Base-by-base conservation (phyloP, 2,888 invertebrate genomes). In the Ptychoptera contaminata region DNA sequence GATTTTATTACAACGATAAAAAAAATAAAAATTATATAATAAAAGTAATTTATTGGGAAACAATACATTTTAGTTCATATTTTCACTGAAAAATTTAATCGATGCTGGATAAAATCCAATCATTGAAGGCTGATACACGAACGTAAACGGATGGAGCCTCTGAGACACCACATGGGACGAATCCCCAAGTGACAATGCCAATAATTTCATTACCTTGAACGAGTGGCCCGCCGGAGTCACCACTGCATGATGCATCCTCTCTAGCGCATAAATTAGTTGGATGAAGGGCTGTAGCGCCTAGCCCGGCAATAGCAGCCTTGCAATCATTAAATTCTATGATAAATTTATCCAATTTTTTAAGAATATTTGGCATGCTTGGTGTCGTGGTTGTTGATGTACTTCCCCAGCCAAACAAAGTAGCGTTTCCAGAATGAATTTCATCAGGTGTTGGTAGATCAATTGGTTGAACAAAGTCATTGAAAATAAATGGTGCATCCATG, bases 131-230 rank as follows among this genome's bases (percentile, higher is more conserved):
- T 3, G 60, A 52, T 2, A 61, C 58, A 16, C 58, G 55, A 1
- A 60, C 60, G 51, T 60, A 61, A 6, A 64, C 59, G 1, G 63
- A 56, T 2, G 63, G 63, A 14, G 52, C 48, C 16, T 52, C 50
- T 8, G 44, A 44, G 1, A 40, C 32, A 29, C 60, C 59, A 42
- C 64, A 64, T 9, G 61, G 59, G 12, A 54, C 53, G 11, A 50
- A 38, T 2, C 62, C 64, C 63, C 64, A 65, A 14, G 65, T 63
- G 11, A 63, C 60, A 34, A 65, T 49, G 44, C 66, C 66, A 40
- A 64, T 29, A 51, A 47, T 57, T 15, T 39, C 34, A 31, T 41
- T 35, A 16, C 43, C 32, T 43, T 51, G 47, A 12, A 53, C 50
- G 31, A 49, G 44, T 40, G 47, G 46, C 29, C 50, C 52, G 48